Evolutionary conservation across 2,888 invertebrate genomes (phyloP).

Genomic region (Eupithecia pulchellata): DNA sequence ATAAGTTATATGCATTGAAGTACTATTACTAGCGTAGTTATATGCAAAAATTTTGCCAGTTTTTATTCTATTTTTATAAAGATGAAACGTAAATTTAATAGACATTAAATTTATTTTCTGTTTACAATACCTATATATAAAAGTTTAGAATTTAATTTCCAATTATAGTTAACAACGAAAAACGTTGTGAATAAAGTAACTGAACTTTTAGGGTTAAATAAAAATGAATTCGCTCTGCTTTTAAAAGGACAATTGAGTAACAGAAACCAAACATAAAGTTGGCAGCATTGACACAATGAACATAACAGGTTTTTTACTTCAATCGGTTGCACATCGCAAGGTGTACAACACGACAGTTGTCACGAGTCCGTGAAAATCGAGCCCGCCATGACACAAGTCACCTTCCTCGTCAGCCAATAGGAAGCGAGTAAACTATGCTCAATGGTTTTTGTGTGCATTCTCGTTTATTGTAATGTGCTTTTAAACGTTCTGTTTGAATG

Average conservation of each 20-base stretch:
- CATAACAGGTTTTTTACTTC: constrained; percentile 54
- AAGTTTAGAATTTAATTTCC: too few relatives aligned
- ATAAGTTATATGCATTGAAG: too few relatives aligned
- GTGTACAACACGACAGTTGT: constrained; percentile 56
- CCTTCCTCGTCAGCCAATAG: constrained; percentile 54
- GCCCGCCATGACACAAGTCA: constrained; percentile 51
- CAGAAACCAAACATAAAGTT: constrained; percentile 1
- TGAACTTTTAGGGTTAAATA: neutral
- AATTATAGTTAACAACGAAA: too few relatives aligned
- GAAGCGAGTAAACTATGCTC: constrained; percentile 50
- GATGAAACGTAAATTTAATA: too few relatives aligned
- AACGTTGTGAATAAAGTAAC: too few relatives aligned
- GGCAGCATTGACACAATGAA: constrained; percentile 46
- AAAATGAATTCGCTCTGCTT: neutral
- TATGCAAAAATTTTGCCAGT: too few relatives aligned
- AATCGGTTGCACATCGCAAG: constrained; percentile 60
- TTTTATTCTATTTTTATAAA: too few relatives aligned
- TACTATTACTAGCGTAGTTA: too few relatives aligned
- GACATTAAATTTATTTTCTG: too few relatives aligned
- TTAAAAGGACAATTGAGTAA: neutral
- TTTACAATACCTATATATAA: too few relatives aligned
- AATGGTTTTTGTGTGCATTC: constrained; percentile 49
- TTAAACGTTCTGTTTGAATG: constrained; percentile 36
- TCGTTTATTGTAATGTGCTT: constrained; percentile 44
- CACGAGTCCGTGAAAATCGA: constrained; percentile 62